Base-by-base conservation (phyloP, 2,113 vertebrate genomes). In the Leucosticte australis region DNA sequence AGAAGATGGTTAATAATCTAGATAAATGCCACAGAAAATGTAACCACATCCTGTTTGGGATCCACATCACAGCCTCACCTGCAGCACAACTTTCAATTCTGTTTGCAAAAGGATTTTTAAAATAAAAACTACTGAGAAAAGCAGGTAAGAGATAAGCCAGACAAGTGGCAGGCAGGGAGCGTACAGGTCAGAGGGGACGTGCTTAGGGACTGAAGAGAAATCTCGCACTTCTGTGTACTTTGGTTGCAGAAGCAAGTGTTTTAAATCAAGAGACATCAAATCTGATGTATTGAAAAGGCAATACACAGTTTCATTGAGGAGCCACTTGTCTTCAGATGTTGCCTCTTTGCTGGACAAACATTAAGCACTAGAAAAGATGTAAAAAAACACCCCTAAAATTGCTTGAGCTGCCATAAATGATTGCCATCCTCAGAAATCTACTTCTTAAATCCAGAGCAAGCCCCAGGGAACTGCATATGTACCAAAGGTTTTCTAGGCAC, bases 401-500 rank as follows among this genome's bases (percentile, higher is more conserved):
- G 13, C 39, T 92, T 53, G 33, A 86, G 60, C 33, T 90, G 59
- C 46, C 2, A 1, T 70, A 85, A 88, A 65, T 70, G 24, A 30
- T 47, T 68, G 31, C 49, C 56, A 35, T 63, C 67, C 53, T 88
- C 53, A 56, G 56, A 83, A 89, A 81, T 52, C 55, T 87, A 30
- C 55, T 65, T 42, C 73, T 81, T 75, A 42, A 63, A 86, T 83
- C 59, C 82, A 74, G 93, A 94, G 75, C 82, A 78, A 64, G 21
- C 67, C 67, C 79, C 0, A 1, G 56, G 47, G 60, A 95, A 33
- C 80, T 71, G 80, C 73, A 82, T 84, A 75, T 83, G 42, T 56
- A 74, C 50, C 76, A 93, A 95, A 94, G 89, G 74, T 89, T 95
- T 87, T 87, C 91, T 31, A 89, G 77, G 89, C 80, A 94, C 94